These are phyloP conservation scores for Bombyx mandarina DNA, from an alignment of 1,140 invertebrate species.

Conservation along the genomic window DNA sequence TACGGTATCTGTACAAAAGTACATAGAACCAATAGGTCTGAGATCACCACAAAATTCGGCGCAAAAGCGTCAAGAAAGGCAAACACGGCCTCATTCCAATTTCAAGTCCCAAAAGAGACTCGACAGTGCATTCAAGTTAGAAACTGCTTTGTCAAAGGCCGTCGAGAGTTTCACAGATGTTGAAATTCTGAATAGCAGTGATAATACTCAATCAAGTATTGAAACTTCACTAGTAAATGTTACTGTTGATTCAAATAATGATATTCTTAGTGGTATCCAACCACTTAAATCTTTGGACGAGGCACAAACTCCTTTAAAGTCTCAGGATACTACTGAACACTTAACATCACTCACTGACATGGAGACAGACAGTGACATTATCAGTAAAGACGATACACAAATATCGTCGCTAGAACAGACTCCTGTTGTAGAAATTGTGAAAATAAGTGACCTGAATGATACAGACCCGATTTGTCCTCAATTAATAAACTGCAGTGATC, in stretches of 20 bases:
- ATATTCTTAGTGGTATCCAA: too few species aligned
- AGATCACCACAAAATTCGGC: conserved; percentile 49
- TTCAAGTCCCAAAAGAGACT: conserved; percentile 46
- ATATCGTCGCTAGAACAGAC: conserved; percentile 40
- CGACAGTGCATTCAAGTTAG: conserved; percentile 47
- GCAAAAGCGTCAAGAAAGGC: conserved; percentile 41
- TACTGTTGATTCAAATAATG: too few species aligned
- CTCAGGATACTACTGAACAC: too few species aligned
- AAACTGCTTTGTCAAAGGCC: conserved; percentile 36
- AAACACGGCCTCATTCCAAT: conserved; percentile 23
- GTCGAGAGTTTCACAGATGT: conserved; percentile 45
- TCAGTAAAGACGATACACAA: conserved; percentile 13
- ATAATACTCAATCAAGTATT: background rate
- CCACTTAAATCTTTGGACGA: too few species aligned
- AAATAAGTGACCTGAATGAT: conserved; percentile 51
- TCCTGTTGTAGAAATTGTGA: conserved; percentile 40
- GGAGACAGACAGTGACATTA: background rate
- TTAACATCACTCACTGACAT: too few species aligned
- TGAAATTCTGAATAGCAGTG: conserved; percentile 5
- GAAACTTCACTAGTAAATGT: too few species aligned
- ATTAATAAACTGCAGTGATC: conserved; percentile 42
- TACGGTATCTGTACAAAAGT: conserved; percentile 60
- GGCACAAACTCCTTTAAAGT: too few species aligned
- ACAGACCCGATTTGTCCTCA: conserved; percentile 50
- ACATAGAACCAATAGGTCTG: conserved; percentile 46